A percentile compares a stretch with the other conserved stretches of the same genome.
Evolutionary conservation across 53 echinoderm and acorn worm genomes (phyloP).

Genomic region (Zoroaster sp.): DNA sequence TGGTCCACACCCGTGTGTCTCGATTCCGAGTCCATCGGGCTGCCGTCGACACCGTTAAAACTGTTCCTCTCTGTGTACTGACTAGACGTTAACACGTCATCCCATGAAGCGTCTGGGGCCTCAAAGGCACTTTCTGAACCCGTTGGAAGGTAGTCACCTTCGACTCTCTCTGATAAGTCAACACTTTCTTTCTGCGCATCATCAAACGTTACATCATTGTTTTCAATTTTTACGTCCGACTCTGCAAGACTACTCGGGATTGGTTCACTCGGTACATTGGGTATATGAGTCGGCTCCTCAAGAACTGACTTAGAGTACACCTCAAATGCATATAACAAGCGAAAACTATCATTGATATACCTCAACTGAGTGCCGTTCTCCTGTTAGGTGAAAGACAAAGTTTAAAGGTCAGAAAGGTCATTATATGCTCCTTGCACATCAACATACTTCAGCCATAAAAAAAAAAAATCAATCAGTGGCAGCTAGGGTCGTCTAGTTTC

Average conservation of each 20-base stretch:
- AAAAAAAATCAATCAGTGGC: too few relatives aligned
- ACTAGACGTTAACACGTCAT: constrained; percentile 31
- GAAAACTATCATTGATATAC: constrained; percentile 88
- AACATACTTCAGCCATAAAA: too few relatives aligned
- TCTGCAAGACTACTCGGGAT: neutral
- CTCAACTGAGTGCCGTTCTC: constrained; percentile 89
- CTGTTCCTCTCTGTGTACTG: constrained; percentile 54
- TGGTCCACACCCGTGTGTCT: neutral
- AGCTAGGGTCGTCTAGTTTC: too few relatives aligned
- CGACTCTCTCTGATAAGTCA: constrained; percentile 48
- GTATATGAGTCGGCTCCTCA: neutral
- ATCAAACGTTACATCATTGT: neutral
- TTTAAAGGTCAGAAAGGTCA: too few relatives aligned
- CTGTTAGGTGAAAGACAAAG: constrained; percentile 35
- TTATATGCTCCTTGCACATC: too few relatives aligned
- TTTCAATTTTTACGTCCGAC: neutral
- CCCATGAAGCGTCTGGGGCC: constrained; percentile 67
- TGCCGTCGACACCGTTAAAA: neutral
- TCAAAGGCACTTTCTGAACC: constrained; percentile 65
- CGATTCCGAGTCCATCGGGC: neutral
- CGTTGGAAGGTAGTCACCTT: constrained; percentile 74
- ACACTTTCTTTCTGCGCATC: neutral
- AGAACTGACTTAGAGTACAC: constrained; percentile 57
- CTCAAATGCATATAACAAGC: constrained; percentile 94
- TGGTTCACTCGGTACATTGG: neutral